Conservation (phyloP, 2,888 invertebrate genomes). For the Anaspis maculata region DNA sequence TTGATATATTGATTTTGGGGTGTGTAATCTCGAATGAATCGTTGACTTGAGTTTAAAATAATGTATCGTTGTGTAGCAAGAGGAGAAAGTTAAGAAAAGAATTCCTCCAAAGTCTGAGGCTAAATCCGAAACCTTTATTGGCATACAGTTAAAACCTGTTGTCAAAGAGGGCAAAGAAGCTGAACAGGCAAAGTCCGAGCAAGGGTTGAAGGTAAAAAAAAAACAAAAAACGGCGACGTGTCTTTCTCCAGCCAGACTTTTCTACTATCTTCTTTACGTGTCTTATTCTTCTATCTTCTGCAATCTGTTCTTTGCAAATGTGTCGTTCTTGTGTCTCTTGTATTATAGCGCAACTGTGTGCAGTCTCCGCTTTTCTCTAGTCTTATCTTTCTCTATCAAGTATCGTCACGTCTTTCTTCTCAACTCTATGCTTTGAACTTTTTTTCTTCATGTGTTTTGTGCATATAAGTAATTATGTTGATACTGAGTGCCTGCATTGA, state of each 20-base stretch:
- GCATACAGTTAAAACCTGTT: slow-evolving; percentile 54
- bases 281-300: no score
- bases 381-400: slow-evolving; percentile 7
- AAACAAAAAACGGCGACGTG: no score
- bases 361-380: slow-evolving; percentile 4
- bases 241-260: no score
- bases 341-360: no score
- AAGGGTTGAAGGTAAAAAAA: slow-evolving; percentile 42
- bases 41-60: slow-evolving; percentile 1
- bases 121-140: slow-evolving; percentile 50
- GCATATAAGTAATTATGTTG: slow-evolving; percentile 6
- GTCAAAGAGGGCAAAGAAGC: slow-evolving; percentile 39
- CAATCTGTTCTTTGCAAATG: no score
- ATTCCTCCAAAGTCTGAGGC: slow-evolving; percentile 44
- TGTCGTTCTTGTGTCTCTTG: slow-evolving; percentile 7
- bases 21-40: slow-evolving; percentile 1
- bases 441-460: slow-evolving; percentile 3
- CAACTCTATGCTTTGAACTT: slow-evolving; percentile 5
- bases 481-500: no score
- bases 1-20: slow-evolving; percentile 2
- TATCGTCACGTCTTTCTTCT: slow-evolving; percentile 1
- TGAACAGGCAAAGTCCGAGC: slow-evolving; percentile 31
- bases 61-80: slow-evolving; percentile 15
- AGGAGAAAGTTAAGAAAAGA: slow-evolving; percentile 32
- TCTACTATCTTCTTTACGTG: no score